phyloP scores from a whole-genome alignment of 2,113 vertebrate genomes.

The Pomatorhinus ruficollis region DNA sequence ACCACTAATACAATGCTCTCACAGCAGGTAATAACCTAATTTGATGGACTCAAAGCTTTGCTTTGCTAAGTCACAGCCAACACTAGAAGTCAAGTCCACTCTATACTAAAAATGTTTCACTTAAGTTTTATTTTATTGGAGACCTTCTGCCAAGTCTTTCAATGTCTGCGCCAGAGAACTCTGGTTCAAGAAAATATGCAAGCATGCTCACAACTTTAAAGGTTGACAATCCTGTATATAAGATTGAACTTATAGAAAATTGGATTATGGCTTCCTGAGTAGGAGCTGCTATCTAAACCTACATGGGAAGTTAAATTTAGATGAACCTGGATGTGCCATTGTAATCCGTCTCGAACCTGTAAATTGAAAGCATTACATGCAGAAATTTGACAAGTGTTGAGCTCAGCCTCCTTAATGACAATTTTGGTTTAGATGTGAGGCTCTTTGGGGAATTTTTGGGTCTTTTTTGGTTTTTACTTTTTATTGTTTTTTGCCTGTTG shows the following conservation, averaged over 20 bases:
- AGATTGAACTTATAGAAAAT: background rate
- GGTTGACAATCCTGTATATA: background rate
- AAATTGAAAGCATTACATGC: background rate
- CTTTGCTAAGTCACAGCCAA: background rate
- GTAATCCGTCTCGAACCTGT: background rate
- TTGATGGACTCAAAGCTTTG: background rate
- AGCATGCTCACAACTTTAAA: background rate
- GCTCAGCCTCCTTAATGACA: background rate
- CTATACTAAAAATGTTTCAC: background rate
- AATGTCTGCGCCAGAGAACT: background rate
- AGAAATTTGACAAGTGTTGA: background rate
- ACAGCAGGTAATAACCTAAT: background rate
- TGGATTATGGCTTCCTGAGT: background rate
- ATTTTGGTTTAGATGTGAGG: background rate
- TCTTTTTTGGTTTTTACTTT: rapidly evolving
- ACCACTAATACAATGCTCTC: background rate
- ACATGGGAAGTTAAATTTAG: background rate
- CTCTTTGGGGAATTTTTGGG: background rate
- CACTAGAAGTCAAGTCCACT: background rate
- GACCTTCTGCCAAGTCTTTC: background rate
- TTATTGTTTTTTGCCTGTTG: rapidly evolving
- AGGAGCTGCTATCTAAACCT: background rate
- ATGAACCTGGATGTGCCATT: background rate
- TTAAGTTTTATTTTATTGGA: background rate
- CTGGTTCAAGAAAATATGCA: background rate